Base-by-base conservation (phyloP, 2,113 vertebrate species). In the Peromyscus californicus region DNA sequence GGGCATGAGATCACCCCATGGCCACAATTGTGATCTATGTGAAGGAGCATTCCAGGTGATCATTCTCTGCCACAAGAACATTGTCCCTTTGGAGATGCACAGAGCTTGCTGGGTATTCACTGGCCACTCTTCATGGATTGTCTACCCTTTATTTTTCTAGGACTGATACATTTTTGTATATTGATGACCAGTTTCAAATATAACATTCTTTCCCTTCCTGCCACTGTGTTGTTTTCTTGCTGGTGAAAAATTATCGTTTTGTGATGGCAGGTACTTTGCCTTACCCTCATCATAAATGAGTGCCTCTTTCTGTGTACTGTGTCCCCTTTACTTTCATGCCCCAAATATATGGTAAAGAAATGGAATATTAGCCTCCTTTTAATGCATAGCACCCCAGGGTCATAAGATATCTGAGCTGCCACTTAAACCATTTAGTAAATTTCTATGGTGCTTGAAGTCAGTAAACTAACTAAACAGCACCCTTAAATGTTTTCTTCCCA, bases 221-320 rank as follows among this genome's bases (percentile, higher is more conserved):
- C n/a, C 42, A 72, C 36, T 0, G 8, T 16, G 33, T 15, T 4
- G 7, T 2, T 13, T 74, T 90, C 36, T 59, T 3, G 29, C 42
- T 61, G 36, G 45, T 63, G 24, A 72, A 79, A n/a, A 9, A 21
- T 2, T 0, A 0, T 9, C 42, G 51, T 91, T 63, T 24, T 51
- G 72, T 13, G 74, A n/a, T 5, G n/a, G 48, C 29, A 21, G 39
- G 0, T 22, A 7, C 57, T 39, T 29, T 45, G 24, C 26, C 39
- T 59, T 1, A 0, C 21, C 45, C 7, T 8, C 42, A 10, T 21
- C 10, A 1, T 26, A 1, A 0, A 1, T 13, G 21, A 5, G 0
- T 8, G 7, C 31, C 0, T 8, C 80, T 67, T 78, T 29, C 9
- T 45, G 0, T 24, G 45, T 48, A 22, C 21, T 9, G 31, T 16